A percentile compares a stretch with the other conserved stretches of the same genome.
These are phyloP conservation scores for Drosophila hamatofila DNA, from an alignment of 2,888 invertebrate genomes.

Conservation along the genomic window DNA sequence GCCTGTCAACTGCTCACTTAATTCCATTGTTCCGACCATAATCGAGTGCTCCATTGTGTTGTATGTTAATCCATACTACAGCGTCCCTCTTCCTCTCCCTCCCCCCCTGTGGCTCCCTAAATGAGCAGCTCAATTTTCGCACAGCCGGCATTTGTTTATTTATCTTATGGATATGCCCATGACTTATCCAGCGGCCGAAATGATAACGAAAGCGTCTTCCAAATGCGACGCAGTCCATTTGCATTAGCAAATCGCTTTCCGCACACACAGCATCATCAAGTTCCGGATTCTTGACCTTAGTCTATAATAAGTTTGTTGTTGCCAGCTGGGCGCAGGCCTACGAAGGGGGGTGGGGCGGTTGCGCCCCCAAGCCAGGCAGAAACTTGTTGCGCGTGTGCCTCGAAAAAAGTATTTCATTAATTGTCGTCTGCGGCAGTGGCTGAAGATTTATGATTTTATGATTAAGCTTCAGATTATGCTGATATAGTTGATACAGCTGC, in stretches of 20 bases:
- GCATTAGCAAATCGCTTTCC: conserved; percentile 66
- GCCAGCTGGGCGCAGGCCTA: neutral
- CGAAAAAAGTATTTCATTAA: conserved; percentile 51
- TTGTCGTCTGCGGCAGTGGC: conserved; percentile 41
- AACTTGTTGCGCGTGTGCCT: conserved; percentile 65
- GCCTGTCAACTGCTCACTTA: conserved; percentile 68
- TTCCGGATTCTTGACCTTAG: conserved; percentile 83
- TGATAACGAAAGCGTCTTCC: conserved; percentile 65
- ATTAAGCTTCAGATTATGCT: conserved; percentile 60
- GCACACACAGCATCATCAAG: conserved; percentile 48
- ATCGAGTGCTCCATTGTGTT: conserved; percentile 48
- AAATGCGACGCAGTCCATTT: conserved; percentile 48
- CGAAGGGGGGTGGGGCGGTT: too few species aligned
- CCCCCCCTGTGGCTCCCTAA: conserved; percentile 17
- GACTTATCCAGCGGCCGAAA: conserved; percentile 74
- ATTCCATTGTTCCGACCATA: conserved; percentile 52
- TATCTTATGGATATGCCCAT: conserved; percentile 76
- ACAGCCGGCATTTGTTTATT: conserved; percentile 24
- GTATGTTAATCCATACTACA: conserved; percentile 39
- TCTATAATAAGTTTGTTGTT: conserved; percentile 68
- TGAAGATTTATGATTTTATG: conserved; percentile 73
- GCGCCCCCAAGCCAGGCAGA: neutral
- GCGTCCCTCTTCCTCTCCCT: neutral
- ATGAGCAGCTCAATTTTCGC: conserved; percentile 52
- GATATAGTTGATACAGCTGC: conserved; percentile 14